phyloP scores from a whole-genome alignment of 2,113 vertebrate species.

The Asarcornis scutulata region DNA sequence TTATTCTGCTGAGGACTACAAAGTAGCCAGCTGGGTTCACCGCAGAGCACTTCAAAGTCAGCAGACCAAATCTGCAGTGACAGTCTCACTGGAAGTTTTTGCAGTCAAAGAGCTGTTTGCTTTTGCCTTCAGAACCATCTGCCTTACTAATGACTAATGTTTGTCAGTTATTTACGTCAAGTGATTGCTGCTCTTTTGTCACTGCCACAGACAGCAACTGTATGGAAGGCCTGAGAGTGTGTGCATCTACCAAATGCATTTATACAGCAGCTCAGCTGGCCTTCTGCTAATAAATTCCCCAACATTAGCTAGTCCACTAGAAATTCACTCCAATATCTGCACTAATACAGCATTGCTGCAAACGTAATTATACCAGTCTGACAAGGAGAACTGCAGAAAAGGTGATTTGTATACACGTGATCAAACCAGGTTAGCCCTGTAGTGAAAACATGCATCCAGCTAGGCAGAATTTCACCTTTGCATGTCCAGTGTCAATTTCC shows the following conservation, averaged over 20 bases:
- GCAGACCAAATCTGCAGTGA: not conserved
- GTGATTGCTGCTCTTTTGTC: not conserved
- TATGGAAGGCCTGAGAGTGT: not conserved
- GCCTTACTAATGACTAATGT: slow-evolving; percentile 21
- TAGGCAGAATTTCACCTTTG: not conserved
- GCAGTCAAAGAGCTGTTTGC: not conserved
- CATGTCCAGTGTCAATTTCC: not conserved
- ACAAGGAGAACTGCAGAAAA: not conserved
- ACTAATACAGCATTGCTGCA: not conserved
- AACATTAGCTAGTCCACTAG: not conserved
- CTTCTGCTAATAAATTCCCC: not conserved
- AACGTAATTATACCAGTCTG: not conserved
- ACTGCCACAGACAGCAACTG: not conserved
- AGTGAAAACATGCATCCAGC: not conserved
- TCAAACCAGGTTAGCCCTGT: not conserved
- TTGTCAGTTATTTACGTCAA: slow-evolving; percentile 7
- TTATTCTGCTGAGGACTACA: not conserved
- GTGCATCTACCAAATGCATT: not conserved
- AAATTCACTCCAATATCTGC: not conserved
- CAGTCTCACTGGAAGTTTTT: not conserved
- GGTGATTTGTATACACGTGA: not conserved
- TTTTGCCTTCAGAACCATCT: slow-evolving; percentile 20
- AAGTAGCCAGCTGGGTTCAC: not conserved
- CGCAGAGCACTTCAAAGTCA: not conserved
- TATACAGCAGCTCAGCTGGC: not conserved